Base-by-base conservation (phyloP, 2,888 invertebrate genomes). In the Notodonta dromedarius region DNA sequence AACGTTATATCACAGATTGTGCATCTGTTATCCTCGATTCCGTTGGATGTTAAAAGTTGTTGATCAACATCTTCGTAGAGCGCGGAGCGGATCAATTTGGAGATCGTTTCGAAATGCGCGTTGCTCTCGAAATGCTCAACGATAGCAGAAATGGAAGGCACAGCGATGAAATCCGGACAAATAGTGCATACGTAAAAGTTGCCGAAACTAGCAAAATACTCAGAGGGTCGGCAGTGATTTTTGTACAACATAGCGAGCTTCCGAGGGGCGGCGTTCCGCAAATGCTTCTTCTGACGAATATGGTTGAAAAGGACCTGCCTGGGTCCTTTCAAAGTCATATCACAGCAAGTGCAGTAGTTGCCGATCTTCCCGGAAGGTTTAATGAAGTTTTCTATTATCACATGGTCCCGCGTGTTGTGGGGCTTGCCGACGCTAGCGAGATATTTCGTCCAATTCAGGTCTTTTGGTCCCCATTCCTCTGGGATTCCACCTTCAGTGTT, bases 401-500 rank as follows among this genome's bases (percentile, higher is more conserved):
- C 92, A 57, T 92, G 90, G 56, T 93, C 93, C 8, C 88, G 80
- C 11, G 70, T 86, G 67, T 91, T 86, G 61, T 88, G 77, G 0
- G 91, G 91, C 56, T 92, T 93, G 11, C 93, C 92, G 5, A 89
- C 88, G 59, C 89, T 88, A 11, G 90, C 88, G n/a, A 93, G 70
- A 69, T 90, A 93, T 65, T 92, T 93, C 0, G 87, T 86, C 93
- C 93, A 93, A 70, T 91, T 92, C 35, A 92, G 75, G 57, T 90
- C 91, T 66, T 90, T 92, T 0, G 91, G 89, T 0, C 93, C 93
- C 93, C 93, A 93, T 60, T 93, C 93, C 14, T 92, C 93, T 0
- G 91, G 91, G 0, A 90, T 83, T 0, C 82, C 68, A 0, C 86
- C 86, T n/a, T 90, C 91, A 0, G 86, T 83, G 57, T 85, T 79